A percentile compares a stretch with the other conserved stretches of the same genome.
phyloP scores from a whole-genome alignment of 1,140 invertebrate species.

The Halyomorpha halys region DNA sequence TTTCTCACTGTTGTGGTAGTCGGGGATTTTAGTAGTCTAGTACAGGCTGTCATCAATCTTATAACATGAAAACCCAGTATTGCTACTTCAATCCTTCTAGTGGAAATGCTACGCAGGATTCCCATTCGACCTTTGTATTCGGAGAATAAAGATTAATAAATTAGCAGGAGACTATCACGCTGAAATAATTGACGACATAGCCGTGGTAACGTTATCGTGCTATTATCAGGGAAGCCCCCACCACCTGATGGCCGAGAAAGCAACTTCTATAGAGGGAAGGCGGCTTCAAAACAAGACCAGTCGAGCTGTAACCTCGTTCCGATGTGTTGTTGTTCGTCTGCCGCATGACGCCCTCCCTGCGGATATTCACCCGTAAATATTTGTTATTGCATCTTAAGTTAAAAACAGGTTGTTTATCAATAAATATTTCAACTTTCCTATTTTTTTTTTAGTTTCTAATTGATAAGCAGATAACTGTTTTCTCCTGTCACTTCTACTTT shows the following conservation, averaged over 20 bases:
- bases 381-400: not conserved
- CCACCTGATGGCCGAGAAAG: not conserved
- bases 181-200: too few species aligned
- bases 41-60: too few species aligned
- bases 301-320: not conserved
- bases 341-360: constrained; percentile 9
- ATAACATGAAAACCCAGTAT: too few species aligned
- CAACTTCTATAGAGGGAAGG: not conserved
- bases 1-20: too few species aligned
- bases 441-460: not conserved
- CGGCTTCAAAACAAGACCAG: constrained; percentile 10
- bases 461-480: not conserved
- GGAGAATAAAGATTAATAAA: too few species aligned
- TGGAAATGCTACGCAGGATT: too few species aligned
- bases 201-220: too few species aligned
- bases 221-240: not conserved
- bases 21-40: too few species aligned
- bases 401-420: not conserved
- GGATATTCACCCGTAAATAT: constrained; percentile 2
- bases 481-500: not conserved
- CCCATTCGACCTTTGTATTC: too few species aligned
- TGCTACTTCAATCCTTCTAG: too few species aligned
- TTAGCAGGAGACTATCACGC: too few species aligned
- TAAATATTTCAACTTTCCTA: not conserved
- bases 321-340: not conserved